Evolutionary conservation across 2,888 invertebrate species (phyloP).

Genomic region (Lamellibrachia columna): DNA sequence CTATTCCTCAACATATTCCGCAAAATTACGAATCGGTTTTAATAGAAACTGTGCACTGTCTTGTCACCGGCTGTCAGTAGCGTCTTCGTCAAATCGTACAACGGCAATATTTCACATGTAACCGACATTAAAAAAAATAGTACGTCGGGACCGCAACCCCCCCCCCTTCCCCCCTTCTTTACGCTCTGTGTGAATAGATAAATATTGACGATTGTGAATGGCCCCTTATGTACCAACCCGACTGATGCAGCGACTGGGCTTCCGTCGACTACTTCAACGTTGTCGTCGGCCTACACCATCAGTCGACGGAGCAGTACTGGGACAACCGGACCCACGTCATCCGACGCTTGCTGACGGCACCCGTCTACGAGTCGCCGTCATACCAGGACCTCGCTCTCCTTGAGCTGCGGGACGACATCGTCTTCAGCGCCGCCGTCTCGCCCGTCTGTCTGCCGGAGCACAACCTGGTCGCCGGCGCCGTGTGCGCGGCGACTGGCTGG

Average conservation of each 20-base stretch:
- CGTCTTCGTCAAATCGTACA: no score
- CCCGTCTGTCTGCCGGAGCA: conserved; percentile 78
- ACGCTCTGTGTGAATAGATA: no score
- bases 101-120: no score
- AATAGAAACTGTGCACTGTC: no score
- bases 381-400: conserved; percentile 77
- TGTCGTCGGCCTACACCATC: not conserved
- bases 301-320: not conserved
- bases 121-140: no score
- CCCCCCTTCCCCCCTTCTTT: no score
- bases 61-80: no score
- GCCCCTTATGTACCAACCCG: not conserved
- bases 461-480: conserved; percentile 67
- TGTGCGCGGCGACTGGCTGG: conserved; percentile 76
- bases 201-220: no score
- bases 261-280: not conserved
- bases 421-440: conserved; percentile 75
- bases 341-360: not conserved
- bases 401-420: conserved; percentile 72
- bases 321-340: not conserved
- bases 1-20: no score
- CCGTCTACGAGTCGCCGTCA: not conserved
- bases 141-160: no score
- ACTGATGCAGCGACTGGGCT: not conserved
- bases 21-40: no score